Evolutionary conservation across 2,113 vertebrate species (phyloP), one percentile per base, ranked within the genome.

Genomic region (Calidris pygmaea): DNA sequence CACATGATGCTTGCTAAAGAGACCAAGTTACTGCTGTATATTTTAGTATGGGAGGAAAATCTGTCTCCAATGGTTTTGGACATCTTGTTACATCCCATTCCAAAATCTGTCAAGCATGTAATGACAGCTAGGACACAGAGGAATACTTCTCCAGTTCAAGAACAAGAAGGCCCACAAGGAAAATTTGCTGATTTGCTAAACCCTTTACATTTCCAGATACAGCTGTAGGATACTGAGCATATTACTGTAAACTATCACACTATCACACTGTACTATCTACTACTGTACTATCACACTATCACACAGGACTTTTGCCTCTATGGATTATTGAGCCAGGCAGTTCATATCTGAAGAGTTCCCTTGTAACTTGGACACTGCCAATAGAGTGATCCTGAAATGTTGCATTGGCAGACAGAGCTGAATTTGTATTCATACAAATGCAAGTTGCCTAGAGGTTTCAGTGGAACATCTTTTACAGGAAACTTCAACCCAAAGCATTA

Each of bases 31-130:
- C 63, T 96, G 39, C 60, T 92, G 73, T 90, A 50, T 93, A 93
- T 98, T 97, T 97, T 75, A 91, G 66, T 90, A 47, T 1, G 0
- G 77, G 76, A 97, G 56, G 39, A 95, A 96, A 89, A 97, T 85
- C 80, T 95, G 76, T 67, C 84, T 97, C 92, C 16, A 12, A 96
- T 95, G 95, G 85, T 89, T 98, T 90, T 85, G 95, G 96, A 96
- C 96, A 98, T 86, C 98, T 98, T 98, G 97, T 98, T 98, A 98
- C 11, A 97, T 95, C 79, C 92, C 94, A 98, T 98, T 98, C 93
- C 27, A 29, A 96, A 98, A 98, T 85, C 98, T 98, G 98, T 98
- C 98, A 98, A 97, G 94, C 88, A 97, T 90, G 73, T 92, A 94
- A 97, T 96, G 98, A 98, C 97, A 98, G 90, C 86, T 78, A 85